Percentiles rank a stretch among this genome's conserved stretches.
Conservation (phyloP, 2,888 invertebrate species). For the Blastobasis lacticolella region DNA sequence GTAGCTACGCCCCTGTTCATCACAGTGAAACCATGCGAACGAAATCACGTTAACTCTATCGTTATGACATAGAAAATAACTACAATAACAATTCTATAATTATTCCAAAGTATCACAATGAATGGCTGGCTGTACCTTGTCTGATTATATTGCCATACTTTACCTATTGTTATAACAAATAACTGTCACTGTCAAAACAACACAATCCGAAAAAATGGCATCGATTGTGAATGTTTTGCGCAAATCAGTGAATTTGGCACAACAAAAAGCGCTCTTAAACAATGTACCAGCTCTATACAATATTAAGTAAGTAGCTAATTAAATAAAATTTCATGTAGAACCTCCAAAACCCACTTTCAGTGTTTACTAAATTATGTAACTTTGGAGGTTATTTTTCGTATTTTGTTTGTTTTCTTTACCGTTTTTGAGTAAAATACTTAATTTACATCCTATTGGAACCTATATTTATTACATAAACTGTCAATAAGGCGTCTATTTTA, state of each 20-base stretch:
- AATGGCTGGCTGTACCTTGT: too few species aligned
- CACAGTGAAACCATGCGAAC: too few species aligned
- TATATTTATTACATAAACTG: too few species aligned
- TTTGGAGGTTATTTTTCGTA: conserved; percentile 42
- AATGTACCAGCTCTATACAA: conserved; percentile 64
- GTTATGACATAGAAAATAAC: too few species aligned
- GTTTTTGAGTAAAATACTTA: background rate
- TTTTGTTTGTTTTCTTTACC: conserved; percentile 4
- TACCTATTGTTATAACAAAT: too few species aligned
- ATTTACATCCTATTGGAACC: background rate
- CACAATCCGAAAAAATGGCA: conserved; percentile 57
- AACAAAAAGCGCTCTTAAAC: conserved; percentile 53
- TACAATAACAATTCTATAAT: too few species aligned
- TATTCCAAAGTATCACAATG: too few species aligned
- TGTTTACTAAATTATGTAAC: conserved; percentile 57
- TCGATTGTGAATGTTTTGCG: conserved; percentile 68
- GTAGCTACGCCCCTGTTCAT: too few species aligned
- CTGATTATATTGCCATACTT: too few species aligned
- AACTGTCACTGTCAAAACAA: conserved; percentile 7
- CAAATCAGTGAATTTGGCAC: conserved; percentile 66
- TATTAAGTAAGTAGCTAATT: conserved; percentile 60
- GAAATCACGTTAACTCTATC: too few species aligned
- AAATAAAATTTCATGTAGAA: conserved; percentile 5
- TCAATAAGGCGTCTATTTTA: background rate
- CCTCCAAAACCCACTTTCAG: conserved; percentile 11